phyloP scores from a whole-genome alignment of 2,113 vertebrate genomes.

The Ovis canadensis region DNA sequence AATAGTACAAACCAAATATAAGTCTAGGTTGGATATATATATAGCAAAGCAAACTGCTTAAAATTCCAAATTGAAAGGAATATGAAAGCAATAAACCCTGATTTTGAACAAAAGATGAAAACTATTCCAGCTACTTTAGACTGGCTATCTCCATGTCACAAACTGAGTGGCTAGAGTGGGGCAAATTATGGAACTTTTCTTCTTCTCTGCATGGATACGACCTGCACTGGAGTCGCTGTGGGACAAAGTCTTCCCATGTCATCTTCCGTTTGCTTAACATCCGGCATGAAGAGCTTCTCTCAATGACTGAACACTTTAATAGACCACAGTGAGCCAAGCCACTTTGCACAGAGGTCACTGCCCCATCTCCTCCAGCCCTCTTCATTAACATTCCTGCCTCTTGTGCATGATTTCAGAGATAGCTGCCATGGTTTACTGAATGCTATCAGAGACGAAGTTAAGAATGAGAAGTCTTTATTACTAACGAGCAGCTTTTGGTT shows the following conservation, averaged over 20 bases:
- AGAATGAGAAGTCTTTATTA: constrained; percentile 8
- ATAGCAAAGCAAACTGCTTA: background rate
- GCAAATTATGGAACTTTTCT: background rate
- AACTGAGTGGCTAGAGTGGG: background rate
- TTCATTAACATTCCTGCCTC: background rate
- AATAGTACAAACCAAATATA: background rate
- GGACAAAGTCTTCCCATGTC: background rate
- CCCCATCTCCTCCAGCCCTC: background rate
- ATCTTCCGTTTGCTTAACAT: background rate
- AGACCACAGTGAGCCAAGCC: background rate
- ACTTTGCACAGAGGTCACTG: background rate
- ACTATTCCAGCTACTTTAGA: background rate
- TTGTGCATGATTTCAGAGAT: background rate
- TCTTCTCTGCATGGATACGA: background rate
- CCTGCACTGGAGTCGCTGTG: background rate
- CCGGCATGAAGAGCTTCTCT: background rate
- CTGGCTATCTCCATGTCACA: background rate
- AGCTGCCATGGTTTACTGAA: constrained; percentile 7
- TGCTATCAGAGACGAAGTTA: background rate
- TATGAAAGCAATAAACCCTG: background rate
- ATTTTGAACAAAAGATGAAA: background rate
- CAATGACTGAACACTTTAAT: background rate
- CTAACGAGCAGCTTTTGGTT: constrained; percentile 65
- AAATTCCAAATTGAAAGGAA: background rate
- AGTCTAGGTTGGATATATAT: background rate